Evolutionary conservation across 2,888 invertebrate genomes (phyloP).

Genomic region (Azorinus chamasolen): DNA sequence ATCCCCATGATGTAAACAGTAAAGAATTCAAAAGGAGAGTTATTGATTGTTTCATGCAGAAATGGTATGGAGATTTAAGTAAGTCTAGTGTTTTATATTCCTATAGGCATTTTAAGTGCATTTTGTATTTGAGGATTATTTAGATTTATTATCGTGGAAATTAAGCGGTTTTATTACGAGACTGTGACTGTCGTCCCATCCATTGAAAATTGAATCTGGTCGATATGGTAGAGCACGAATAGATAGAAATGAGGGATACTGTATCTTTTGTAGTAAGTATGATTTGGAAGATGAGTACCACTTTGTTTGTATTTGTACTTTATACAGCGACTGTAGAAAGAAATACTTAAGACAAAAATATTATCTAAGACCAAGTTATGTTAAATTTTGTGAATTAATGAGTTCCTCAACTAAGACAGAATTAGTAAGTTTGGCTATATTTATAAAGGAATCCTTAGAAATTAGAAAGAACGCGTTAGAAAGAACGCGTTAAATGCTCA

Average conservation of each 20-base stretch:
- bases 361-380: too few species aligned
- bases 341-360: too few species aligned
- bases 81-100: background rate
- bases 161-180: background rate
- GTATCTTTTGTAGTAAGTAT: conserved; percentile 5
- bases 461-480: too few species aligned
- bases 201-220: conserved; percentile 22
- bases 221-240: conserved; percentile 14
- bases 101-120: conserved; percentile 18
- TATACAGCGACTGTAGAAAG: too few species aligned
- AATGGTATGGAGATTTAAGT: conserved; percentile 1
- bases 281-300: conserved; percentile 32
- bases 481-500: too few species aligned
- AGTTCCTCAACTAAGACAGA: too few species aligned
- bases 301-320: conserved; percentile 2
- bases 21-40: conserved; percentile 6
- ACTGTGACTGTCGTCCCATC: conserved; percentile 22
- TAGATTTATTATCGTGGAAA: background rate
- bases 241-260: conserved; percentile 15
- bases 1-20: background rate
- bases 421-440: too few species aligned
- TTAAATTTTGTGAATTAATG: too few species aligned
- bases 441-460: too few species aligned
- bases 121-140: conserved; percentile 10
- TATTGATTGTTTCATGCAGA: conserved; percentile 11